Percentiles rank a stretch among this genome's conserved stretches.
Evolutionary conservation across 2,888 invertebrate species (phyloP).

Genomic region (Trissoscelio sp.): DNA sequence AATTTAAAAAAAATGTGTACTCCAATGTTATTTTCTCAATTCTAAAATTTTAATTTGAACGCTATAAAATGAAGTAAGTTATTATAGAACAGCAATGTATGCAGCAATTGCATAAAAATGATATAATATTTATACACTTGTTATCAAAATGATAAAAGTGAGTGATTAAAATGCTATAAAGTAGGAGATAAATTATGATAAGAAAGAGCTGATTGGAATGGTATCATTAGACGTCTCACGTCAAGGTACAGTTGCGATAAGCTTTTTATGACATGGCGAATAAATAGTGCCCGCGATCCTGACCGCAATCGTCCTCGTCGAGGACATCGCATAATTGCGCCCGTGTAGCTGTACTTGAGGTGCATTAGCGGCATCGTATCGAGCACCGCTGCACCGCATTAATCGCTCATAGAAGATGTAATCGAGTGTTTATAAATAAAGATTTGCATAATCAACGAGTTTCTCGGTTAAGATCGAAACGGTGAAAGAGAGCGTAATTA

Average conservation of each 20-base stretch:
- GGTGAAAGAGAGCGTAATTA: conserved; percentile 61
- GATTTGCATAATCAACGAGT: conserved; percentile 83
- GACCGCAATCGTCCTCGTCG: conserved; percentile 65
- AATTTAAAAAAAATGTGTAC: no score
- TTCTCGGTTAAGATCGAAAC: conserved; percentile 72
- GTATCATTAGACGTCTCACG: conserved; percentile 42
- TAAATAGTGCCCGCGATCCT: conserved; percentile 59
- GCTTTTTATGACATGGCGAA: conserved; percentile 52
- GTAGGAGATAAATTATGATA: no score
- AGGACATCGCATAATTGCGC: conserved; percentile 79
- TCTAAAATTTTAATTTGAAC: no score
- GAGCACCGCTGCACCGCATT: conserved; percentile 78
- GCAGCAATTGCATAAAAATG: no score
- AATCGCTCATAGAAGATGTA: conserved; percentile 82
- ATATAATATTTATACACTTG: no score
- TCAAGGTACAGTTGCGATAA: conserved; percentile 52
- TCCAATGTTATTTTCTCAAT: no score
- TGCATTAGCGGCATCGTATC: conserved; percentile 77
- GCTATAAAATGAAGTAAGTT: no score
- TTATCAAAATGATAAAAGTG: no score
- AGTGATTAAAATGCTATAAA: no score
- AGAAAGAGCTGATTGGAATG: neutral
- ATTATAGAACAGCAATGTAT: no score
- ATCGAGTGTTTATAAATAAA: conserved; percentile 82
- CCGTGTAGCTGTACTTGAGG: conserved; percentile 64